These are phyloP conservation scores for Chaetura pelagica DNA, from an alignment of 2,113 vertebrate species.

Conservation along the genomic window DNA sequence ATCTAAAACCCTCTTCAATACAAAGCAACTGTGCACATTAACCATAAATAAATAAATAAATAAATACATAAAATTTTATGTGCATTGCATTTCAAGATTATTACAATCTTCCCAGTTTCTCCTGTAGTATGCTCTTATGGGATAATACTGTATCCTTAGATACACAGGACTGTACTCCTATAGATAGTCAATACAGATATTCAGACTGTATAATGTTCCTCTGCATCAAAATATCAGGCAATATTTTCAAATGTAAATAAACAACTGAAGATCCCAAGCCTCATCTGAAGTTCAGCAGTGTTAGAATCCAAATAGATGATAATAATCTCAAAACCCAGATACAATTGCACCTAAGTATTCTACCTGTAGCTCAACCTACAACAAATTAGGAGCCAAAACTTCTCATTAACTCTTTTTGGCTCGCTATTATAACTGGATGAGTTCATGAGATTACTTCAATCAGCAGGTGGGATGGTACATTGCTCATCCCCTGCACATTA, in stretches of 20 bases:
- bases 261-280: background rate
- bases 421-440: background rate
- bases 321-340: background rate
- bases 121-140: background rate
- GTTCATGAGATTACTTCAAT: background rate
- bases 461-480: background rate
- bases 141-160: background rate
- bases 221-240: background rate
- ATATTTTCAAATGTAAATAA: background rate
- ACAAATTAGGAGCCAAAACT: background rate
- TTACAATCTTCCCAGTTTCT: background rate
- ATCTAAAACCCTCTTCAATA: background rate
- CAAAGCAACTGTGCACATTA: background rate
- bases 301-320: background rate
- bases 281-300: background rate
- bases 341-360: background rate
- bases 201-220: background rate
- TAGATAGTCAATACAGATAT: background rate
- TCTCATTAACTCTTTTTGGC: background rate
- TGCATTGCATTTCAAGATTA: background rate
- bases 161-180: background rate
- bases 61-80: background rate
- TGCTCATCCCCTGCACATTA: background rate
- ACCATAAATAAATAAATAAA: background rate
- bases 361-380: background rate